A percentile compares a stretch with the other conserved stretches of the same genome.
Evolutionary conservation across 2,113 vertebrate genomes (phyloP).

Genomic region (Sapayoa aenigma): DNA sequence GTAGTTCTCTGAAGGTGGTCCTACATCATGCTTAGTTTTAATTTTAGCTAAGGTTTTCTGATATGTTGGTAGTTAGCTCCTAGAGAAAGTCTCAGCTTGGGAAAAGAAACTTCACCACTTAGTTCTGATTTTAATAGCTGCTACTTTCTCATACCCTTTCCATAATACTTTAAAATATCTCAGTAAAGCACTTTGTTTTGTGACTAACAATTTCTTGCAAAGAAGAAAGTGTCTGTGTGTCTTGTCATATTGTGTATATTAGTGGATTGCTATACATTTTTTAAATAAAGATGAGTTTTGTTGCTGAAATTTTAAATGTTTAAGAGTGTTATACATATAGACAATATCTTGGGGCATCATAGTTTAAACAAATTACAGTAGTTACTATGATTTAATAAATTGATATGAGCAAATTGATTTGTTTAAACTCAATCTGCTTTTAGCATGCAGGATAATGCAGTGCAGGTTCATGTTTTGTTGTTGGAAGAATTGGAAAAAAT

Average conservation of each 20-base stretch:
- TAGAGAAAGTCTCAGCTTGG: background rate
- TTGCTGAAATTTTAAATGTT: background rate
- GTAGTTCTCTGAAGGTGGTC: background rate
- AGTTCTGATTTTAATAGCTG: background rate
- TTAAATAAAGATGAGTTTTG: background rate
- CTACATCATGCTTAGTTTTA: background rate
- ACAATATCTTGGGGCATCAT: background rate
- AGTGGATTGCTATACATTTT: background rate
- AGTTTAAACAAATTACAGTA: background rate
- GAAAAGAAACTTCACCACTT: background rate
- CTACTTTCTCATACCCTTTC: background rate
- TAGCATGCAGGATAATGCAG: background rate
- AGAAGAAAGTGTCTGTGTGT: background rate
- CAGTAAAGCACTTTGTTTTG: background rate
- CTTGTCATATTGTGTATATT: background rate
- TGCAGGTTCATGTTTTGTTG: background rate
- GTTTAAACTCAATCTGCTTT: background rate
- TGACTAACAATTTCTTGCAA: background rate
- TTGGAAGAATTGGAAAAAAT: background rate
- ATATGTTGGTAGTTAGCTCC: background rate
- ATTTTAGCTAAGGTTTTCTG: background rate
- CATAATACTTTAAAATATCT: background rate
- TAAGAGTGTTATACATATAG: background rate
- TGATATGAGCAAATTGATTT: background rate
- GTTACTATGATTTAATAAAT: background rate